Evolutionary conservation across 2,797 vertebrate species (phyloP).

Genomic region (Falco peregrinus): DNA sequence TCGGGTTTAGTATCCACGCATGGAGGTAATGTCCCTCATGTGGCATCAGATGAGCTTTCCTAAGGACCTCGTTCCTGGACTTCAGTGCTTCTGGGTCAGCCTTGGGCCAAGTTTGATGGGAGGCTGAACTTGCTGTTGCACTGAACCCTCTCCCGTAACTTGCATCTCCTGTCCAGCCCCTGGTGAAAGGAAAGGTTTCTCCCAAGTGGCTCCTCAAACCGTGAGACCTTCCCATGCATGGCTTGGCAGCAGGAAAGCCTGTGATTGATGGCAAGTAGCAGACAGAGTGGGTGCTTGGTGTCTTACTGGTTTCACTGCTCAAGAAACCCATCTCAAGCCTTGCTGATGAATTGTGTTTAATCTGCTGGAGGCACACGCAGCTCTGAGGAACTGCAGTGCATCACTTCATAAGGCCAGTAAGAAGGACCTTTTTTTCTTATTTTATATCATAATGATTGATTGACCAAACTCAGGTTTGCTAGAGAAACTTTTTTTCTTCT

Average conservation of each 20-base stretch:
- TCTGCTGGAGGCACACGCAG: not conserved
- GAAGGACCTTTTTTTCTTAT: not conserved
- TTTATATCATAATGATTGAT: not conserved
- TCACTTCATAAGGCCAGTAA: not conserved
- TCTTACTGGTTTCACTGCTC: not conserved
- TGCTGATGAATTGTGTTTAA: not conserved
- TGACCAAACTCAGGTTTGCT: not conserved
- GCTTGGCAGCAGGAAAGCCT: not conserved
- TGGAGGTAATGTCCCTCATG: not conserved
- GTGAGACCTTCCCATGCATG: not conserved
- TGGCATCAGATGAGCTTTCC: not conserved
- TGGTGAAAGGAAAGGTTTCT: not conserved
- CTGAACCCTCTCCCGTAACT: not conserved
- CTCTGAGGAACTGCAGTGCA: not conserved
- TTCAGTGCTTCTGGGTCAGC: not conserved
- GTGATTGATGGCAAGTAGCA: not conserved
- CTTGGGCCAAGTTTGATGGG: not conserved
- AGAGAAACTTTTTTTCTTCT: not conserved
- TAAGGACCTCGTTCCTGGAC: not conserved
- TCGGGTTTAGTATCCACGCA: not conserved
- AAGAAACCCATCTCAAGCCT: not conserved
- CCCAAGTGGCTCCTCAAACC: not conserved
- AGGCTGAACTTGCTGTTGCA: not conserved
- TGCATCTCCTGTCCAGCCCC: not conserved
- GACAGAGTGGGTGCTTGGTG: not conserved